Base-by-base conservation (phyloP, 2,113 vertebrate species). In the Chitala chitala region DNA sequence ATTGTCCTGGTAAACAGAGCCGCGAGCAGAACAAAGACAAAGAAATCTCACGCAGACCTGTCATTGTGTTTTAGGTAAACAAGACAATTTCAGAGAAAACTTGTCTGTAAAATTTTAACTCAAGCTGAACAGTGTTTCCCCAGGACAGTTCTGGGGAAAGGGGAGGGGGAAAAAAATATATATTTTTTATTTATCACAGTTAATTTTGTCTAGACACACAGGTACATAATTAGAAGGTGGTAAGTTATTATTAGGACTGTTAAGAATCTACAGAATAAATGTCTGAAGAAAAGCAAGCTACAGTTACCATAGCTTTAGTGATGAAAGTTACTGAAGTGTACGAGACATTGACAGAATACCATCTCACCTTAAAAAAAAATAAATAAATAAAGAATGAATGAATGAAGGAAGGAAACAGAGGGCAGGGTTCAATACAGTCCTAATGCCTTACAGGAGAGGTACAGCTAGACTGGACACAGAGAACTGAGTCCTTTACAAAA, bases 1-100 rank as follows among this genome's bases (percentile, higher is more conserved):
- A 76, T 58, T 70, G 75, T 76, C 75, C 68, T 76, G 75, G 75
- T 54, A 70, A 71, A 75, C 46, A n/a, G n/a, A 44, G 61, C 50
- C 50, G n/a, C 36, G 17, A 54, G n/a, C n/a, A n/a, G n/a, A n/a
- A n/a, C n/a, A n/a, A n/a, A n/a, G n/a, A 68, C 15, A 36, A 50
- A n/a, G 31, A 63, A 1, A 51, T 26, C 42, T 24, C n/a, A 48
- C 42, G 40, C 31, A 20, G n/a, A n/a, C 36, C 68, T 53, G 68
- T 31, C 31, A 31, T 9, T 50, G 26, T 13, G 46, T 31, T 66
- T 9, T n/a, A 29, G 46, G 53, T 17, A 68, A 46, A 68, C 46
- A 22, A 17, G 40, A 63, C n/a, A 63, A 36, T 63, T 38, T n/a
- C 33, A 38, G 59, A 26, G 29, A 29, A n/a, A 38, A 63, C 15